These are phyloP conservation scores for Lamellibrachia satsuma DNA, from an alignment of 2,888 invertebrate genomes.

Conservation along the genomic window DNA sequence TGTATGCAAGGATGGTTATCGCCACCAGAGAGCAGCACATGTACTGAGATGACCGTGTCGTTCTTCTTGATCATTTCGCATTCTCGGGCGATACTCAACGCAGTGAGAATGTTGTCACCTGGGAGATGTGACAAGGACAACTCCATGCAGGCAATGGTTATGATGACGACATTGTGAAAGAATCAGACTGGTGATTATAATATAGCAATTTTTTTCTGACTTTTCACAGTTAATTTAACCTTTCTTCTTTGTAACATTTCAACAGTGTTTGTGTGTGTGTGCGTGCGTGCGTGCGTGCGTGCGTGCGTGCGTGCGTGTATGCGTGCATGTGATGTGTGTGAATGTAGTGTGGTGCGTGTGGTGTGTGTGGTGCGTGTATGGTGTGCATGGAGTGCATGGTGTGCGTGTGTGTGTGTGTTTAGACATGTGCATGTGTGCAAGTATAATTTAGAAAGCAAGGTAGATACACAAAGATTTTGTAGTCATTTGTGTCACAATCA, in stretches of 20 bases:
- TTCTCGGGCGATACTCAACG: conserved; percentile 83
- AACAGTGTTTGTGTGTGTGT: no score
- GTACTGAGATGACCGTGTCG: conserved; percentile 71
- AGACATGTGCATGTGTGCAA: background rate
- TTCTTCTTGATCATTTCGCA: conserved; percentile 81
- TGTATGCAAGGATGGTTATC: conserved; percentile 31
- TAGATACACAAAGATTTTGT: no score
- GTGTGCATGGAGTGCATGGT: background rate
- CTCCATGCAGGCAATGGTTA: background rate
- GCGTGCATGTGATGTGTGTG: no score
- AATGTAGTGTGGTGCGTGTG: no score
- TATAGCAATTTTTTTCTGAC: no score
- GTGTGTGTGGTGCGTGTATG: background rate
- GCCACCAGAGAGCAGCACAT: conserved; percentile 51
- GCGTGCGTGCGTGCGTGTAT: no score
- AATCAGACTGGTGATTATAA: no score
- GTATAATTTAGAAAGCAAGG: no score
- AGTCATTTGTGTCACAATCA: no score
- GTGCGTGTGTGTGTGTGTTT: background rate
- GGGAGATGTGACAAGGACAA: conserved; percentile 42
- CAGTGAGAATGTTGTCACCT: conserved; percentile 80
- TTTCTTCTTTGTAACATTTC: no score
- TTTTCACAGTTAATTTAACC: no score
- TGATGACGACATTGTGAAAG: background rate
- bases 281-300: no score